A percentile compares a stretch with the other conserved stretches of the same genome.
phyloP scores from a whole-genome alignment of 2,113 vertebrate species.

The Baryphthengus martii region DNA sequence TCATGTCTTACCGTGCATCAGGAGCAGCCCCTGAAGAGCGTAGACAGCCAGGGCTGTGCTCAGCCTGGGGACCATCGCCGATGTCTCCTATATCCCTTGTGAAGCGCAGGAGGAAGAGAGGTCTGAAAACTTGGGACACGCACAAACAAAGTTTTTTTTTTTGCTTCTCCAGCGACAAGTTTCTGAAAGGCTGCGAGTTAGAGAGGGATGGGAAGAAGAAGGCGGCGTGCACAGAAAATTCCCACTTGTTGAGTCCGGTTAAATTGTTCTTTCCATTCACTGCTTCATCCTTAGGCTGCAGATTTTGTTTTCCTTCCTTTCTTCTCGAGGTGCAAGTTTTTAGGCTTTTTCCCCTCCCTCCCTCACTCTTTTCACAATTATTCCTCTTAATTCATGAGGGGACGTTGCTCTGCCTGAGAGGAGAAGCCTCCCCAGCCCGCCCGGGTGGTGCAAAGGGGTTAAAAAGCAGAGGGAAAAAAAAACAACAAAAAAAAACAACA shows the following conservation, averaged over 20 bases:
- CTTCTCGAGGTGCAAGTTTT: not conserved
- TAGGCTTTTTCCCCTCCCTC: not conserved
- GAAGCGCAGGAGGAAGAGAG: not conserved
- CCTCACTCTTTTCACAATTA: not conserved
- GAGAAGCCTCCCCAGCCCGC: not conserved
- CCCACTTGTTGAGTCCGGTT: conserved; percentile 25
- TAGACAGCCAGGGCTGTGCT: not conserved
- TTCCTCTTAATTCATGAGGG: not conserved
- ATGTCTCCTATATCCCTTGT: not conserved
- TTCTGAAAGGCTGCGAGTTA: not conserved
- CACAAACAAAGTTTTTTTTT: not conserved
- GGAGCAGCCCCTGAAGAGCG: conserved; percentile 47
- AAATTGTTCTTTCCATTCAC: not conserved
- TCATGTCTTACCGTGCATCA: conserved; percentile 46
- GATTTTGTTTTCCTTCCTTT: not conserved
- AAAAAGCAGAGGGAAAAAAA: not conserved
- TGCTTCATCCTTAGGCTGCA: not conserved
- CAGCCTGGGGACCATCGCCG: not conserved
- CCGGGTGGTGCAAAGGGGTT: not conserved
- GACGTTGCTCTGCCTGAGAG: not conserved
- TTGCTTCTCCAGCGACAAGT: not conserved
- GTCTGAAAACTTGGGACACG: not conserved
- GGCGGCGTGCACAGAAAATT: not conserved
- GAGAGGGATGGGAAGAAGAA: not conserved
- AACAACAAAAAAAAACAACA: not conserved